Evolutionary conservation across 2,888 invertebrate genomes (phyloP).

Genomic region (Cosmia pyralina): DNA sequence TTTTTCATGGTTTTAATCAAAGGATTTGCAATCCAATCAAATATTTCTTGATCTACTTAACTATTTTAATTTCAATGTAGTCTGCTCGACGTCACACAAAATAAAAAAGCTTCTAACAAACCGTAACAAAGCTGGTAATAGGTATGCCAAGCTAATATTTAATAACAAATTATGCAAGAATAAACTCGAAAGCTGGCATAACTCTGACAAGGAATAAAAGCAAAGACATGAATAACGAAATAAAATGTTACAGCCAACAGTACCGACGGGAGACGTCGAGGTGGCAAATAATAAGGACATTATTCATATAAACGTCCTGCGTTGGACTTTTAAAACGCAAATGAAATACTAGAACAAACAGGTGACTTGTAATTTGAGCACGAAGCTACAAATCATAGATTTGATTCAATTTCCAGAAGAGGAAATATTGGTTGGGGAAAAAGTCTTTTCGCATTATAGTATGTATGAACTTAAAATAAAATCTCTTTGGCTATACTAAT

Average conservation of each 20-base stretch:
- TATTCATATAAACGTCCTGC: slow-evolving; percentile 18
- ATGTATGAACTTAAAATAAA: too few species aligned
- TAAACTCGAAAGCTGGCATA: slow-evolving; percentile 5
- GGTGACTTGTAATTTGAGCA: slow-evolving; percentile 21
- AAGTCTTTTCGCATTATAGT: too few species aligned
- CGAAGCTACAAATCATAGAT: slow-evolving; percentile 9
- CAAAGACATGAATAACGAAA: slow-evolving; percentile 27
- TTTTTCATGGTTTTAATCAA: not conserved
- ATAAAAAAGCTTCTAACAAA: not conserved
- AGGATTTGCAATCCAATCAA: not conserved
- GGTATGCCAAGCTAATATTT: slow-evolving; percentile 2
- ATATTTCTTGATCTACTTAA: not conserved
- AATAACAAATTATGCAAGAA: slow-evolving; percentile 18
- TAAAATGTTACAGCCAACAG: slow-evolving; percentile 32
- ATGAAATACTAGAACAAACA: slow-evolving; percentile 16
- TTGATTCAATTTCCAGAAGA: slow-evolving; percentile 9
- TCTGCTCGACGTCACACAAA: not conserved
- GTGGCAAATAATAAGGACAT: slow-evolving; percentile 33
- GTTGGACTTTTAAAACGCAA: slow-evolving; percentile 7
- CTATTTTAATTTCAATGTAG: not conserved
- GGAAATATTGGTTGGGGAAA: too few species aligned
- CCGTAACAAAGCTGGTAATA: not conserved
- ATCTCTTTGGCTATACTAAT: too few species aligned
- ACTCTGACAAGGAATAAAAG: slow-evolving; percentile 27
- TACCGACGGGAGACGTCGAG: slow-evolving; percentile 28